Evolutionary conservation across 2,113 vertebrate genomes (phyloP), one percentile per base, ranked within the genome.

Genomic region (Ariopsis seemanni): DNA sequence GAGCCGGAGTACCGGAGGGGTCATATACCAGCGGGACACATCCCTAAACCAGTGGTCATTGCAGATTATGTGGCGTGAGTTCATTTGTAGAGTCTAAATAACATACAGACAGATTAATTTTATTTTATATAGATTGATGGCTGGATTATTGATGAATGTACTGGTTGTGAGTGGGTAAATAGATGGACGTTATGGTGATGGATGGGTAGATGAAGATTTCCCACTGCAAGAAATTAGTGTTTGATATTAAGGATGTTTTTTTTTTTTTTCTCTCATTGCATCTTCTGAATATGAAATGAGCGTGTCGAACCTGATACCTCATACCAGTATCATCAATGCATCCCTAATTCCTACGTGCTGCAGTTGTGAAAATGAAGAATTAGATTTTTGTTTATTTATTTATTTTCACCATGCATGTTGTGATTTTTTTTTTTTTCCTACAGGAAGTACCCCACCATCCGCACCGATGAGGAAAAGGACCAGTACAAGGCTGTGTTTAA

Each of bases 51-150:
- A 7, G 95, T 98, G 8, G 92, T 99, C 82, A 97, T 99, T 93
- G 97, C 98, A 0, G 98, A 99, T 92, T 99, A 99, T 4, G 93
- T 99, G 79, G 96, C 95, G 98, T 99, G 89, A 97, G 98, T 98
- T 84, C 58, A 72, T 27, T 53, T 3, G 10, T 53, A 9, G 15
- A 55, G 52, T 9, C 1, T 50, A 27, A 15, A 34, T 25, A 20
- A 9, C 58, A 25, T 48, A 22, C 25, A 1, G 7, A 12, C 14
- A 22, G 5, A 75, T 20, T 22, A 15, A 20, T 11, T 17, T 34
- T 34, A 34, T 34, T 34, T 34, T 34, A 34, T 58, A 15, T 30
- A 71, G 48, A n/a, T 52, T 1, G 9, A 52, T 77, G 42, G 5
- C 14, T 78, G 50, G 5, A 78, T n/a, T 48, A 22, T 9, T 77